These are phyloP conservation scores for Acrobeloides nanus DNA, from an alignment of 2,888 invertebrate genomes.

Conservation along the genomic window DNA sequence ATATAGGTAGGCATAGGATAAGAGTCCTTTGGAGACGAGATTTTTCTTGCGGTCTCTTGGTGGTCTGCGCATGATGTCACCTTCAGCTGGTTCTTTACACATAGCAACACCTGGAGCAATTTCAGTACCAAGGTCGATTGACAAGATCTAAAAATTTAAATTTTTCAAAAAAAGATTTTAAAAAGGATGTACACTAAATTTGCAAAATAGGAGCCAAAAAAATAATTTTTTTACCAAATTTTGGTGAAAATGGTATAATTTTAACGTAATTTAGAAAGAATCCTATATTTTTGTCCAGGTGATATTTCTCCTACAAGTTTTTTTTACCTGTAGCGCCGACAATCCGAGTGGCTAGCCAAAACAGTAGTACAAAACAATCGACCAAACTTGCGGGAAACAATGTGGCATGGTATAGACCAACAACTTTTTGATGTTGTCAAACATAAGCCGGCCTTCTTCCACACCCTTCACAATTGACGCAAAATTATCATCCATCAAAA, in stretches of 20 bases:
- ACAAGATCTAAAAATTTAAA: constrained; percentile 35
- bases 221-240: too few species aligned
- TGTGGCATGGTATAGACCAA: constrained; percentile 28
- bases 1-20: constrained; percentile 46
- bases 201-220: constrained; percentile 12
- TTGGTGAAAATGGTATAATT: not conserved
- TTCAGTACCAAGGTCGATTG: constrained; percentile 48
- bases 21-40: constrained; percentile 40
- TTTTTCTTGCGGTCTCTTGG: constrained; percentile 35
- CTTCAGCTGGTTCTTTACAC: constrained; percentile 50
- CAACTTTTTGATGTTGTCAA: constrained; percentile 29
- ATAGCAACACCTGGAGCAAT: constrained; percentile 49
- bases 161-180: not conserved
- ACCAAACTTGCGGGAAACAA: constrained; percentile 50
- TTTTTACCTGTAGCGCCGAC: constrained; percentile 39
- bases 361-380: constrained; percentile 47
- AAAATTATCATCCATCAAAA: constrained; percentile 33
- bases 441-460: constrained; percentile 28
- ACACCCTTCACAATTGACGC: constrained; percentile 27
- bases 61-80: constrained; percentile 47
- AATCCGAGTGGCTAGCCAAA: constrained; percentile 48
- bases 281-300: not conserved
- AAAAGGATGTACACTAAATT: too few species aligned
- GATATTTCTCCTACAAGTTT: too few species aligned
- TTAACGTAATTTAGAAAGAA: not conserved